Evolutionary conservation across 2,888 invertebrate genomes (phyloP), one percentile per base, ranked within the genome.

Genomic region (Corbicula japonica): DNA sequence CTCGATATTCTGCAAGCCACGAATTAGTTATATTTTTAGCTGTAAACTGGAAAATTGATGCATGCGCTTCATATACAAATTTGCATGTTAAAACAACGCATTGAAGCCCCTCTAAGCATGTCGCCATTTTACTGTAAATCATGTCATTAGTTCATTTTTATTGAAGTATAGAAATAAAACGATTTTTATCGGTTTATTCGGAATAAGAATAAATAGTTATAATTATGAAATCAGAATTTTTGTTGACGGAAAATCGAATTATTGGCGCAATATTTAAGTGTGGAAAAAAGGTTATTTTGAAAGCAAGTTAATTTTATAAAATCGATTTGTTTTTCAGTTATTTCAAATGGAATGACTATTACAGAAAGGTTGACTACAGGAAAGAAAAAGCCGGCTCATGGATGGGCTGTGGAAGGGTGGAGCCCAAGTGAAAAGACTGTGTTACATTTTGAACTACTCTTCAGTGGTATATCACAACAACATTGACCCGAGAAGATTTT

Each of bases 361-460:
- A 68, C 12, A 58, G 86, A 18, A 74, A 75, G n/a, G 87, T 88
- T 2, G 79, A 81, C 1, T 90, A 91, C 73, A 88, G 90, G 5
- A 89, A 87, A 76, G 41, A 72, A 5, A 91, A 87, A 62, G 90
- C 89, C 21, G 85, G 78, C 4, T 80, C 90, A 3, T 92, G 91
- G 91, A 78, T 91, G 46, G 92, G 92, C 2, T 89, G 89, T 73
- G 86, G 86, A 3, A 58, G 73, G 10, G 23, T 63, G 0, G 85
- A 77, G 30, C 87, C 87, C 18, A 87, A 87, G 61, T 88, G 80
- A 54, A 21, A 23, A 3, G 8, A 21, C n/a, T 50, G 4, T n/a
- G n/a, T n/a, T n/a, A n/a, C n/a, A n/a, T n/a, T n/a, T n/a, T n/a
- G n/a, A n/a, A n/a, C n/a, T n/a, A n/a, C n/a, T n/a, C n/a, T n/a